Conservation (phyloP, 2,113 vertebrate genomes). For the human region GRCh38 chr13:59225001-59225500, state of each 20-base stretch:
- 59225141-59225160: neutral
- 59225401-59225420: neutral
- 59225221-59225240: neutral
- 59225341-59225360: neutral
- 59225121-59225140: neutral
- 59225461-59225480: neutral
- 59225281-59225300: neutral
- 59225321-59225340: neutral
- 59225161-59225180: neutral
- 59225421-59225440: neutral
- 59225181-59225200: neutral
- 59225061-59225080: neutral
- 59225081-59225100: neutral
- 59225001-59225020: neutral
- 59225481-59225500: neutral
- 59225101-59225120: neutral
- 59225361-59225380: neutral
- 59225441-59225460: neutral
- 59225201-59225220: neutral
- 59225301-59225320: neutral
- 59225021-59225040: neutral
- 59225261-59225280: neutral
- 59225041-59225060: neutral
- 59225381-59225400: neutral
- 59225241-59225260: neutral